These are phyloP conservation scores for Fratercula arctica DNA, from an alignment of 2,797 vertebrate genomes.

Conservation along the genomic window DNA sequence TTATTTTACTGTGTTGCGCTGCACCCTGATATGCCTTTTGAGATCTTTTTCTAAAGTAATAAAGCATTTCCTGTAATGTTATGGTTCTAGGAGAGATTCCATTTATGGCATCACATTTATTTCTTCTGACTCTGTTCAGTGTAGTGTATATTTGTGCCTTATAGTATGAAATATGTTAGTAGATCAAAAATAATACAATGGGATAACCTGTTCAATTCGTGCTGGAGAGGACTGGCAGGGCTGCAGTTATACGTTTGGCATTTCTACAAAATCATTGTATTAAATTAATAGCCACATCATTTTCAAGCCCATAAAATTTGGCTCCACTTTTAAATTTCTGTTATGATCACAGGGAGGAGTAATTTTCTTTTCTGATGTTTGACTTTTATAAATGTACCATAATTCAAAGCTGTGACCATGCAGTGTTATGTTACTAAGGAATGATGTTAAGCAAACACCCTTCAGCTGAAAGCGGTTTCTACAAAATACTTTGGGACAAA, in stretches of 20 bases:
- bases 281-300: constrained; percentile 3
- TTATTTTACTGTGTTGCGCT: neutral
- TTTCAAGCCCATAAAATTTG: constrained; percentile 4
- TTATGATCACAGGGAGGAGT: neutral
- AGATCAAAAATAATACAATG: neutral
- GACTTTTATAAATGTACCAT: neutral
- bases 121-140: neutral
- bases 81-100: neutral
- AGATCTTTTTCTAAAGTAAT: neutral
- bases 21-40: neutral
- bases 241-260: neutral
- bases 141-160: neutral
- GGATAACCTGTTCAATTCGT: neutral
- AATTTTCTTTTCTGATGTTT: constrained; percentile 22
- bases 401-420: neutral
- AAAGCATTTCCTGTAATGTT: neutral
- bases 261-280: neutral
- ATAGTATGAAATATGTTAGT: neutral
- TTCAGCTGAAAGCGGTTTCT: neutral
- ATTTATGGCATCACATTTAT: neutral
- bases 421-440: neutral
- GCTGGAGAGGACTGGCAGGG: neutral
- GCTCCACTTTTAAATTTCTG: constrained; percentile 4
- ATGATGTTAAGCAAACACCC: neutral
- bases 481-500: neutral